These are phyloP conservation scores for Pantherophis alleghaniensis DNA, from an alignment of 2,797 vertebrate genomes.

Conservation along the genomic window DNA sequence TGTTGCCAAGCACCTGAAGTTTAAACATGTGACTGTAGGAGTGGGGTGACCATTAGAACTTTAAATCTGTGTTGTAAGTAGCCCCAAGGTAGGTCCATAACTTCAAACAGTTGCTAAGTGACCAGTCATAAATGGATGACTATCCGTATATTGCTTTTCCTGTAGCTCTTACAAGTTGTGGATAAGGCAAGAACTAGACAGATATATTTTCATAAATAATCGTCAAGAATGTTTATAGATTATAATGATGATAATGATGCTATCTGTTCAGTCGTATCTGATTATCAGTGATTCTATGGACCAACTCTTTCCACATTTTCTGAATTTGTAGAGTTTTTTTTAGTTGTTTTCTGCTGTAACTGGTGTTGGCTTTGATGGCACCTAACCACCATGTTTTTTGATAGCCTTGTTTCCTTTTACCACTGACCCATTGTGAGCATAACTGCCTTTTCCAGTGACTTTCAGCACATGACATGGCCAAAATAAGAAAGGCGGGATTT, in stretches of 20 bases:
- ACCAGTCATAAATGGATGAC: not conserved
- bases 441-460: not conserved
- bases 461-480: not conserved
- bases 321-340: not conserved
- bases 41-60: not conserved
- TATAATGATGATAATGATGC: not conserved
- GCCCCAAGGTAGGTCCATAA: not conserved
- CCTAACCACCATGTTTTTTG: not conserved
- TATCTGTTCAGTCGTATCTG: not conserved
- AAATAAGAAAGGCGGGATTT: not conserved
- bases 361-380: not conserved
- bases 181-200: not conserved
- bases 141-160: not conserved
- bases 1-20: not conserved
- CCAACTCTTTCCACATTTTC: not conserved
- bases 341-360: not conserved
- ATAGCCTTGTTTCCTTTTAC: not conserved
- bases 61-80: not conserved
- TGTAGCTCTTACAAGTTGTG: not conserved
- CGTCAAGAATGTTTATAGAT: not conserved
- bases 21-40: not conserved
- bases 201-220: not conserved
- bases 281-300: not conserved
- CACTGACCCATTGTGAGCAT: not conserved
- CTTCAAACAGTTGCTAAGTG: not conserved